A percentile compares a stretch with the other conserved stretches of the same genome.
These are phyloP conservation scores for Melolontha melolontha DNA, from an alignment of 2,888 invertebrate species.

Conservation along the genomic window DNA sequence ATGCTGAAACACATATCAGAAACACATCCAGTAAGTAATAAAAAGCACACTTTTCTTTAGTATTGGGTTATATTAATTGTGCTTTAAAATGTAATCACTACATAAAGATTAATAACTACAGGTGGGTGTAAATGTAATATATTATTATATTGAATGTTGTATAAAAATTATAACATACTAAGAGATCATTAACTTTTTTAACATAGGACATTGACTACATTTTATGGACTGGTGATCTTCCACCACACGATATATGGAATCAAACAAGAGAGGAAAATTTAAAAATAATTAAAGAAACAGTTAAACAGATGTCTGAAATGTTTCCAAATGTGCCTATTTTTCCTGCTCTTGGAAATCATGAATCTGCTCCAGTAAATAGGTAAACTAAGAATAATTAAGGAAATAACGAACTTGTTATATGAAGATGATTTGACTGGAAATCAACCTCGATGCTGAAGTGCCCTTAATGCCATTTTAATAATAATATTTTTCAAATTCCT, in stretches of 20 bases:
- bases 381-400: conserved; percentile 57
- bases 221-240: conserved; percentile 96
- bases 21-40: conserved; percentile 78
- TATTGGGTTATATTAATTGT: too few relatives aligned
- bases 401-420: background rate
- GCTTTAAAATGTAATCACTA: too few relatives aligned
- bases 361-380: conserved; percentile 96
- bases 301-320: conserved; percentile 84
- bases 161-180: too few relatives aligned
- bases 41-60: too few relatives aligned
- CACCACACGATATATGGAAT: conserved; percentile 96
- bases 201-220: conserved; percentile 90
- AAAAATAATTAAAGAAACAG: conserved; percentile 86
- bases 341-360: conserved; percentile 96
- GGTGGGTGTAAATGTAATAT: too few relatives aligned
- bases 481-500: too few relatives aligned
- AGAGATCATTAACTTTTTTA: too few relatives aligned
- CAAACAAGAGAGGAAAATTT: conserved; percentile 91
- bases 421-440: background rate
- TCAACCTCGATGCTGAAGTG: too few relatives aligned
- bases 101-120: too few relatives aligned
- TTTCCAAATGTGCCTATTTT: conserved; percentile 95
- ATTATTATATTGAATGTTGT: too few relatives aligned
- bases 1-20: conserved; percentile 91
- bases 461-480: too few relatives aligned